Conservation (phyloP, 2,113 vertebrate genomes). For the Peromyscus californicus region DNA sequence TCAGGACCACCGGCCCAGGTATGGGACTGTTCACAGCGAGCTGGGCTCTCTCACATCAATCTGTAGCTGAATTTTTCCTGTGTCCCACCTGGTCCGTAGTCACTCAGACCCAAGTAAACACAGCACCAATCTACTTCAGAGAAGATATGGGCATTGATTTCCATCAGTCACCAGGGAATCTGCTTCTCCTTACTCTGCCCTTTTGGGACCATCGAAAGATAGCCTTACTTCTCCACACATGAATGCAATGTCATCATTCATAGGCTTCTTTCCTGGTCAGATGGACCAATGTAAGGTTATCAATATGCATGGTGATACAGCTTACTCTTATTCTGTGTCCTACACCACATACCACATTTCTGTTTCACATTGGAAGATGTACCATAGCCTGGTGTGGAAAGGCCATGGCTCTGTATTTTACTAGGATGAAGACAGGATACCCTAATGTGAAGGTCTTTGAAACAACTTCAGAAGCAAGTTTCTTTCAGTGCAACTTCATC, state of each 20-base stretch:
- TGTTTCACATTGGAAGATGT: neutral
- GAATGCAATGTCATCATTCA: neutral
- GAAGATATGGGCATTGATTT: neutral
- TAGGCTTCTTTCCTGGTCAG: neutral
- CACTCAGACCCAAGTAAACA: too few relatives aligned
- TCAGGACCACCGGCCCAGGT: neutral
- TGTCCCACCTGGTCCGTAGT: too few relatives aligned
- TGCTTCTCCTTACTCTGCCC: neutral
- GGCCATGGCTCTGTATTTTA: neutral
- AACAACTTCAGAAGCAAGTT: neutral
- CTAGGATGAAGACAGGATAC: neutral
- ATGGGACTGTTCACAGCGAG: neutral
- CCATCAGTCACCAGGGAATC: neutral
- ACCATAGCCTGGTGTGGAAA: neutral
- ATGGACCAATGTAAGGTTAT: too few relatives aligned
- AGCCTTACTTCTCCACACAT: neutral
- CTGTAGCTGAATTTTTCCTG: too few relatives aligned
- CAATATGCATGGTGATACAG: neutral
- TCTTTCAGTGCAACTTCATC: neutral
- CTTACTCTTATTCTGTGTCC: neutral
- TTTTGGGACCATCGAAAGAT: neutral
- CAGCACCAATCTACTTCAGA: too few relatives aligned
- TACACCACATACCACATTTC: neutral
- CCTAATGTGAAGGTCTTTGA: neutral
- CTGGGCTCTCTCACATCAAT: too few relatives aligned